These are phyloP conservation scores for Polydrusus tereticollis DNA, from an alignment of 2,888 invertebrate genomes.

Conservation along the genomic window DNA sequence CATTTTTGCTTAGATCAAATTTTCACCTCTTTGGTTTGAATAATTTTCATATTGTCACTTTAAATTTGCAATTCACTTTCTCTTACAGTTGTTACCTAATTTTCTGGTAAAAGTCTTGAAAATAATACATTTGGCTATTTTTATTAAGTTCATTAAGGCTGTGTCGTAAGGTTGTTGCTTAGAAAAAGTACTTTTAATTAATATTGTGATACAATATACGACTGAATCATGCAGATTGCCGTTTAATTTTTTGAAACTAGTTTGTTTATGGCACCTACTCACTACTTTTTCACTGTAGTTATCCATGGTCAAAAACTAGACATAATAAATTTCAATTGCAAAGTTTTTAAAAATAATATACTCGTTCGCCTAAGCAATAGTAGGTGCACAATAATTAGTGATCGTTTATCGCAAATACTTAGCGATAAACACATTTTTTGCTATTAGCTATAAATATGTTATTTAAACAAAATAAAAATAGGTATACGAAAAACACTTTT, in stretches of 20 bases:
- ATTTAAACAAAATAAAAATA: neutral
- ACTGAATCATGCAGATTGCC: neutral
- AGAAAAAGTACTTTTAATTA: neutral
- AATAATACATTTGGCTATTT: neutral
- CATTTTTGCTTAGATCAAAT: neutral
- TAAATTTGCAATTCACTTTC: too few species aligned
- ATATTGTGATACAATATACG: neutral
- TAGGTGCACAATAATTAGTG: neutral
- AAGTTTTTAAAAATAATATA: neutral
- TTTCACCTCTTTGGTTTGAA: neutral
- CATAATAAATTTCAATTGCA: neutral
- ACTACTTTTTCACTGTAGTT: neutral
- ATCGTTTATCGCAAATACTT: neutral
- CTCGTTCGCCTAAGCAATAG: neutral
- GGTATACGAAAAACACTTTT: too few species aligned
- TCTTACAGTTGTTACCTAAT: too few species aligned
- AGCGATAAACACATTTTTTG: constrained; percentile 8
- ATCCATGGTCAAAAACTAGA: constrained; percentile 15
- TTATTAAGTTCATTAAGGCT: neutral
- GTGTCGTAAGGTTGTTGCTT: neutral
- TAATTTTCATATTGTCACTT: too few species aligned
- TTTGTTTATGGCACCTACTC: constrained; percentile 7
- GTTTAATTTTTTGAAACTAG: neutral
- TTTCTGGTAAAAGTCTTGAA: neutral
- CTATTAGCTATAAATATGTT: neutral